phyloP scores from a whole-genome alignment of 1,140 invertebrate genomes.

The Papilio glaucus region DNA sequence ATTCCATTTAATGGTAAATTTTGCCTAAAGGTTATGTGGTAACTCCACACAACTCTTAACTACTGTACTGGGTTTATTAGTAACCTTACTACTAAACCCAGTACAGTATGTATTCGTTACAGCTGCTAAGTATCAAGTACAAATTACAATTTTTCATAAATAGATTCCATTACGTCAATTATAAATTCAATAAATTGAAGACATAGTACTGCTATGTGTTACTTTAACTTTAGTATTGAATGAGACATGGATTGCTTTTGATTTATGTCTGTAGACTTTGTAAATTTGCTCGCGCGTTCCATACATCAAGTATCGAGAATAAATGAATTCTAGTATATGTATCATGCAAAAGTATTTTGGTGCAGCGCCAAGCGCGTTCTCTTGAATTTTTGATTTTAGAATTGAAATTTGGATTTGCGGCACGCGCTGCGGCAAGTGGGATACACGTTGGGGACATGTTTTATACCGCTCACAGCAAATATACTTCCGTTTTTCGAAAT shows the following conservation, averaged over 20 bases:
- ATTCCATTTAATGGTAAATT: too few species aligned
- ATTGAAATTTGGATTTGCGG: conserved; percentile 20
- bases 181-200: conserved; percentile 10
- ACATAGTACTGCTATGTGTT: background rate
- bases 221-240: conserved; percentile 24
- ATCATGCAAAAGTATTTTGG: conserved; percentile 19
- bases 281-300: background rate
- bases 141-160: background rate
- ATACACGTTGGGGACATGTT: background rate
- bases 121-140: background rate
- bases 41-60: too few species aligned
- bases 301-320: conserved; percentile 15
- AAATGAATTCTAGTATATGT: conserved; percentile 18
- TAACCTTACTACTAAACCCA: background rate
- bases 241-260: background rate
- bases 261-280: conserved; percentile 13
- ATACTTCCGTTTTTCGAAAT: background rate
- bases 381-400: conserved; percentile 32
- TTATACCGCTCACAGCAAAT: background rate
- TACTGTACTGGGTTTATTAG: too few species aligned
- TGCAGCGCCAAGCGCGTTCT: conserved; percentile 11
- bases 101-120: background rate
- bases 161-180: background rate
- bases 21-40: too few species aligned
- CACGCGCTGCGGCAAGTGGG: background rate